phyloP scores from a whole-genome alignment of 2,888 invertebrate species.

The Criorhina ranunculi region DNA sequence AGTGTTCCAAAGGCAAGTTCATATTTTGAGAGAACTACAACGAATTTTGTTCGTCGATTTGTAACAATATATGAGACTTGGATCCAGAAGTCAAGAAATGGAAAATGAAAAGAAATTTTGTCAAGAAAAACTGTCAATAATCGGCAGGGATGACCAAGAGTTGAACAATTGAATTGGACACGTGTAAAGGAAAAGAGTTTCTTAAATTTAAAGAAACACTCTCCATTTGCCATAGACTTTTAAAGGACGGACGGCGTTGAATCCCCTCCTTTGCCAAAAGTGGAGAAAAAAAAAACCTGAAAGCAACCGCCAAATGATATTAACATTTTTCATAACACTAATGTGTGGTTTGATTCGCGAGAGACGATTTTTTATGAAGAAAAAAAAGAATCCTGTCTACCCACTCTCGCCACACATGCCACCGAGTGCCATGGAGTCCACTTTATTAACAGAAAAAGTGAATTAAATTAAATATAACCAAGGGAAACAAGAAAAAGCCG shows the following conservation, averaged over 20 bases:
- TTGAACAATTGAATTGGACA: no score
- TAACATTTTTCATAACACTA: constrained; percentile 75
- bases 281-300: constrained; percentile 3
- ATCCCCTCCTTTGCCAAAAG: constrained; percentile 8
- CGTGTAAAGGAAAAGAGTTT: no score
- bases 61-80: no score
- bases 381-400: constrained; percentile 39
- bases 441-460: constrained; percentile 70
- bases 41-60: no score
- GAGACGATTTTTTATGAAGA: constrained; percentile 17
- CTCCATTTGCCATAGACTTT: constrained; percentile 4
- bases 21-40: no score
- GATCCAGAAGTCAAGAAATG: no score
- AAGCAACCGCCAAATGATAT: constrained; percentile 44
- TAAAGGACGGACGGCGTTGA: constrained; percentile 19
- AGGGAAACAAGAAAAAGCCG: constrained; percentile 26
- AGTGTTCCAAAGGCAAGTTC: no score
- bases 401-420: constrained; percentile 10
- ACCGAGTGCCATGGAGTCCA: constrained; percentile 34
- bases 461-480: constrained; percentile 70
- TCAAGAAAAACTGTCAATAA: no score
- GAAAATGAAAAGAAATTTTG: no score
- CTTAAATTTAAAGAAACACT: neutral
- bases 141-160: no score
- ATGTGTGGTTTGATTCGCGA: constrained; percentile 71